Base-by-base conservation (phyloP, 1,140 invertebrate species). In the Contarinia nasturtii region DNA sequence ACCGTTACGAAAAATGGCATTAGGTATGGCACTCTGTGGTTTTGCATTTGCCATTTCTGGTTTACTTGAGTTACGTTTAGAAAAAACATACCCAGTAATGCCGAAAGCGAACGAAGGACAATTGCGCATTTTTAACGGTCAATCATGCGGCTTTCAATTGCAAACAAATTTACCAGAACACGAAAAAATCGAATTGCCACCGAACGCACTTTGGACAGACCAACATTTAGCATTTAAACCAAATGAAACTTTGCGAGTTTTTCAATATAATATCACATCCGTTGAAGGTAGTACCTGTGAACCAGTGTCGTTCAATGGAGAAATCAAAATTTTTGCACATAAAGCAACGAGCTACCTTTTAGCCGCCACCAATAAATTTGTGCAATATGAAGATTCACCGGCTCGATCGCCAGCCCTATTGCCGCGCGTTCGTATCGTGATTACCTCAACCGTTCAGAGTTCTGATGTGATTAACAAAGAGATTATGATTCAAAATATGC, bases 11-110 rank as follows among this genome's bases (percentile, higher is more conserved):
- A 67, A 76, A 49, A 67, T 85, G 7, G 75, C 66, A 19, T 66
- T 58, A 41, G 93, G 94, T 21, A 90, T 91, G 46, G 52, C 91
- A 14, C 62, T 98, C 2, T 86, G 86, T 10, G 79, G 77, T 7
- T 27, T 79, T 4, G 77, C 93, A 1, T 98, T 98, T 61, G 59
- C 86, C n/a, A 69, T 91, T 33, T 90, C 93, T 15, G 91, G 78
- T 18, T 55, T 89, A 33, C 71, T 96, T 2, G 86, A 96, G 67
- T 53, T 87, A 1, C 62, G 78, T 55, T 66, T 95, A 21, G 75
- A 92, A 74, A 63, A 64, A 52, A 81, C 79, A 2, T 79, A 84
- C 57, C 75, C 82, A 3, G 55, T 71, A 15, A 51, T 79, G 21
- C 77, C 84, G 2, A 55, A 65, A 34, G 15, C 52, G 18, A 73